phyloP scores from a whole-genome alignment of 2,797 vertebrate genomes.

The Spatula clypeata region DNA sequence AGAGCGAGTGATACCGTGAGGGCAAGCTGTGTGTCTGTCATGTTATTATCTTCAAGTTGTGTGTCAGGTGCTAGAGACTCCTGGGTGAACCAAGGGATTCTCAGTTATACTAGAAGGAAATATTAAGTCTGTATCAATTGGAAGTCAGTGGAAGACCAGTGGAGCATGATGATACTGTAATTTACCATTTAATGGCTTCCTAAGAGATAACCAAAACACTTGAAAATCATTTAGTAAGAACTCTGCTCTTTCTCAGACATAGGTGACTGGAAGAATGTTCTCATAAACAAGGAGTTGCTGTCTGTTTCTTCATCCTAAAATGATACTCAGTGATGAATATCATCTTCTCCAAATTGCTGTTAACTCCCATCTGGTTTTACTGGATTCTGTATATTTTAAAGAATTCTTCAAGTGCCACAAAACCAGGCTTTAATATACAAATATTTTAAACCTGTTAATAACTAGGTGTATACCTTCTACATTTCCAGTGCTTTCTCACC shows the following conservation, averaged over 20 bases:
- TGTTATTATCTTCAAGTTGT: neutral
- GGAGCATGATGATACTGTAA: neutral
- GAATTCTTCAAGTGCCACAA: constrained; percentile 28
- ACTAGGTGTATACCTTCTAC: neutral
- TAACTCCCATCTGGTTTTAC: constrained; percentile 46
- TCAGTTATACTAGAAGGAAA: neutral
- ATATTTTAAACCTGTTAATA: constrained; percentile 44
- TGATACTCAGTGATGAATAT: constrained; percentile 10
- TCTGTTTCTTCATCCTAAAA: constrained; percentile 1
- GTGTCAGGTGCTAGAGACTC: neutral
- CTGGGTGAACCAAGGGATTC: neutral
- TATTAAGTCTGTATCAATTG: neutral
- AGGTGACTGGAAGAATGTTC: constrained; percentile 26
- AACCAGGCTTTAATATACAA: constrained; percentile 22
- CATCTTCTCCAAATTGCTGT: constrained; percentile 13
- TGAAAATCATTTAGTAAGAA: constrained; percentile 36
- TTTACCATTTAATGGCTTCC: constrained; percentile 8
- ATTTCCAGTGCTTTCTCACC: neutral
- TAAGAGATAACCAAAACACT: constrained; percentile 3
- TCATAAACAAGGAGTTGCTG: neutral
- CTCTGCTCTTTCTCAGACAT: neutral
- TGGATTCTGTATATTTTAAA: neutral
- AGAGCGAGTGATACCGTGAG: neutral
- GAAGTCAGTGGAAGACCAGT: neutral
- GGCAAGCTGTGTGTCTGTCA: neutral